Base-by-base conservation (phyloP, 2,888 invertebrate species). In the Corbicula japonica region DNA sequence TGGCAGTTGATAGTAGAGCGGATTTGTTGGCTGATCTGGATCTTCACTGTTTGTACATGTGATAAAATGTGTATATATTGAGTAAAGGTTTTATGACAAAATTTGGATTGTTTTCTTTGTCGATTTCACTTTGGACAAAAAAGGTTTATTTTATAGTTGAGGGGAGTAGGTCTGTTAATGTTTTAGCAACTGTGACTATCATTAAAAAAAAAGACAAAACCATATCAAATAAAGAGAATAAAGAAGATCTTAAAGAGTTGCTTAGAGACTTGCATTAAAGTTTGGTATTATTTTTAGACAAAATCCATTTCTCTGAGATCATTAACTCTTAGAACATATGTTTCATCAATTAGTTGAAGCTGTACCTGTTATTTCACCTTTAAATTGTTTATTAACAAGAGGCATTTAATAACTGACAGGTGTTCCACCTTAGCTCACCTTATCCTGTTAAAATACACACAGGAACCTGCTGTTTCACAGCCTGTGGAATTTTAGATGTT, bases 381-480 rank as follows among this genome's bases (percentile, higher is more conserved):
- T 35, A 66, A 41, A 52, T 41, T 52, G 66, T 66, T 66, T 66
- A 66, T 54, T 66, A 66, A 66, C 66, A 66, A 66, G 52, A 38
- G 35, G 52, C 66, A 38, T 41, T 66, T 52, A 54, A 66, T 66
- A 10, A 21, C 30, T 54, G 41, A 66, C 66, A 66, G 66, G 54
- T 66, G 66, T 41, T 26, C 41, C 38, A 66, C 38, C 30, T n/a
- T 34, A n/a, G 6, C n/a, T n/a, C n/a, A n/a, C n/a, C n/a, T n/a
- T n/a, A n/a, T n/a, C n/a, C n/a, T n/a, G n/a, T n/a, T n/a, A n/a
- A n/a, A n/a, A n/a, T n/a, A n/a, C n/a, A n/a, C n/a, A n/a, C n/a
- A n/a, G n/a, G n/a, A n/a, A n/a, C n/a, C n/a, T n/a, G n/a, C n/a
- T n/a, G n/a, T n/a, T n/a, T n/a, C n/a, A n/a, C n/a, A n/a, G n/a